Base-by-base conservation (phyloP, 2,113 vertebrate genomes). In the Brachyhypopomus gauderio region DNA sequence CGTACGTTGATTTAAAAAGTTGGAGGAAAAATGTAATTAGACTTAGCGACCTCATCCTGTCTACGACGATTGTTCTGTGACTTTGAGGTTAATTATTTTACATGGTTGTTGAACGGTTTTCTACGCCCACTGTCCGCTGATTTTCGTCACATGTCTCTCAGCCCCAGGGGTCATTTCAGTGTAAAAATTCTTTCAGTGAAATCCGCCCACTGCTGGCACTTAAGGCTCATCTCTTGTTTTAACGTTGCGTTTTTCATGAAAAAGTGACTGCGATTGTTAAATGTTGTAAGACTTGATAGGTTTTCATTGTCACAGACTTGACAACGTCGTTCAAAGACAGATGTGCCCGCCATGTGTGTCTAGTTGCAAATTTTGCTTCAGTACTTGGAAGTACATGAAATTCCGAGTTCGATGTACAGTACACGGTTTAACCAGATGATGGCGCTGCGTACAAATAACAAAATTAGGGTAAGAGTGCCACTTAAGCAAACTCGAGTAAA, bases 121-220 rank as follows among this genome's bases (percentile, higher is more conserved):
- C 63, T 45, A 59, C 72, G 0, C 72, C 72, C 64, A 52, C 63
- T 22, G 20, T 30, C 72, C 75, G 55, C 58, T 69, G 67, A 30
- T 41, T 81, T 63, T 75, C 22, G 70, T 76, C 80, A 76, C 80
- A 81, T 81, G 80, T 23, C 23, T 81, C 63, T 34, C 25, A 34
- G 80, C 80, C 63, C 41, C 72, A 48, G 73, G 45, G 45, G 52
- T 75, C 63, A 2, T 59, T 69, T 4, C 20, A 36, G 22, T 41
- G 34, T 17, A 41, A 25, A 48, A 58, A 75, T 73, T 36, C 5
- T 36, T 80, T 74, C 22, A 36, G 20, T 41, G 19, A 62, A 75
- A 62, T 75, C 78, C 30, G 4, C 45, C 41, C 60, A 11, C n/a
- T 55, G 41, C 41, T 73, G 6, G 19, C 25, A 23, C 63, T 69